Evolutionary conservation across 92 coral and sea anemone species (phyloP), one percentile per base, ranked within the genome.

Genomic region (Epizoanthus fatuus): DNA sequence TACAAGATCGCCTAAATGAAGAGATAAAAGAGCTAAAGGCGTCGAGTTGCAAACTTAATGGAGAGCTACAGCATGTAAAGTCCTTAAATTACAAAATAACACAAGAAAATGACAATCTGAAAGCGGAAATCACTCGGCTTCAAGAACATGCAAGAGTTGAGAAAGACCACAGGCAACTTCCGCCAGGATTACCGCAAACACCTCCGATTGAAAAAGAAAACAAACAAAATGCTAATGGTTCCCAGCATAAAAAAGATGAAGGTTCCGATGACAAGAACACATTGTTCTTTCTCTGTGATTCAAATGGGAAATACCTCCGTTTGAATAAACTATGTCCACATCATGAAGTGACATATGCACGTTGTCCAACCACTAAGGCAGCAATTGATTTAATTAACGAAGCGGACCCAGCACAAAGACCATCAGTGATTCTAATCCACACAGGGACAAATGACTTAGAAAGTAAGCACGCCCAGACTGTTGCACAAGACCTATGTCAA

Each of bases 21-120:
- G 37, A 60, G 2, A 6, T 60, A 19, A 60, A 60, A 60, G 66
- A 14, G 63, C 63, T 57, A 10, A 60, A 60, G 66, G 37, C 66
- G 16, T 19, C 66, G 0, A 60, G 16, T 60, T 7, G 2, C 16
- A 60, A 25, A 5, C 66, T 60, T 19, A 7, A 60, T 25, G 37
- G 16, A 5, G 66, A 60, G 66, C 22, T 60, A 60, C 66, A 60
- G 37, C 8, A 60, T 19, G 16, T 60, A 19, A 60, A 60, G 37
- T 19, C 37, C 37, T 60, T 60, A 60, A 20, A 60, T 60, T 3
- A 25, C 13, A 20, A 20, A 20, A 60, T 60, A 20, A 60, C 37
- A 7, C 66, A 60, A n/a, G 66, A 15, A 60, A 60, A 60, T n/a
- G 66, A 19, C 66, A 60, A 60, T 60, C 37, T 60, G 16, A 60